phyloP scores from a whole-genome alignment of 2,113 vertebrate genomes.

The Poeciliopsis prolifica region DNA sequence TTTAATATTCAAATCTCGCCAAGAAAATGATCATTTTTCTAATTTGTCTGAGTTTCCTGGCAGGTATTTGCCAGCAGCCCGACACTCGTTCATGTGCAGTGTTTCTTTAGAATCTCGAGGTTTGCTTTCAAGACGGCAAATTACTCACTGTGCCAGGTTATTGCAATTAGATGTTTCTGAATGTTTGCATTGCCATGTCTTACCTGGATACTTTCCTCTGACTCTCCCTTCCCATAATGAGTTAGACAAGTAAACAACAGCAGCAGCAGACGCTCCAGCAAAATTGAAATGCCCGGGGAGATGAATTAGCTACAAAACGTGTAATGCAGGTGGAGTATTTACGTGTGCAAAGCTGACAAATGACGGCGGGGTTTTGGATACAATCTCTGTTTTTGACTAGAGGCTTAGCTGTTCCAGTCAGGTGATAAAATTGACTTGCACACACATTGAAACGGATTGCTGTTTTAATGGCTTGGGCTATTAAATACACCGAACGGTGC shows the following conservation, averaged over 20 bases:
- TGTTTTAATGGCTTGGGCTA: conserved; percentile 32
- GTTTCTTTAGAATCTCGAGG: conserved; percentile 64
- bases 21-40: conserved; percentile 56
- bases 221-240: conserved; percentile 68
- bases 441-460: conserved; percentile 9
- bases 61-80: conserved; percentile 64
- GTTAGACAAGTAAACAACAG: conserved; percentile 68
- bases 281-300: conserved; percentile 67
- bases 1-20: conserved; percentile 63
- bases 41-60: conserved; percentile 49
- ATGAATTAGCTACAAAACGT: conserved; percentile 52
- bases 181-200: conserved; percentile 57
- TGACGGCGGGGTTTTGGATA: conserved; percentile 53
- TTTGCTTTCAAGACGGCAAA: conserved; percentile 67
- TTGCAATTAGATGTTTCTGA: conserved; percentile 76
- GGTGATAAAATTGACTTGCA: conserved; percentile 20
- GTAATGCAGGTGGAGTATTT: conserved; percentile 65
- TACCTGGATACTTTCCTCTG: conserved; percentile 62
- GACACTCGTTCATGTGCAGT: conserved; percentile 67
- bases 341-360: conserved; percentile 64
- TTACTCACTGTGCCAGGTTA: conserved; percentile 79
- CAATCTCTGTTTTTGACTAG: conserved; percentile 57
- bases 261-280: conserved; percentile 38
- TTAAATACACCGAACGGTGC: not conserved
- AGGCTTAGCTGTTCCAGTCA: conserved; percentile 48